phyloP scores from a whole-genome alignment of 1,140 invertebrate genomes.

The Pantala flavescens region DNA sequence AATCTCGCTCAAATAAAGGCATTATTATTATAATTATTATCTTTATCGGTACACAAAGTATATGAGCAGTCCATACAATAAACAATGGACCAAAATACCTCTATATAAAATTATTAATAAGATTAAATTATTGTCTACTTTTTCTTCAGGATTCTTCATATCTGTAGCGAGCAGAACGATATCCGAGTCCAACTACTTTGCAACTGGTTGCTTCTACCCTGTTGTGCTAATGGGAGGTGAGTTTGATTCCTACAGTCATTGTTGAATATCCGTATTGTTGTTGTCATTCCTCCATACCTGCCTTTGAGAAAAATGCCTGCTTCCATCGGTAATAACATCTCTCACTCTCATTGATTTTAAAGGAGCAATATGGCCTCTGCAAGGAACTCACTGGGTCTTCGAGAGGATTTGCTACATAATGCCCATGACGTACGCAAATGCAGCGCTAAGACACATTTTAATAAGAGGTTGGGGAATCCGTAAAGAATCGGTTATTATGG shows the following conservation, averaged over 20 bases:
- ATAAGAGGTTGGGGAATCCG: slow-evolving; percentile 78
- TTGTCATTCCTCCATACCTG: too few species aligned
- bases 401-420: slow-evolving; percentile 32
- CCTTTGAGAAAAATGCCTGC: too few species aligned
- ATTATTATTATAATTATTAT: too few species aligned
- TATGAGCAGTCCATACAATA: too few species aligned
- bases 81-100: too few species aligned
- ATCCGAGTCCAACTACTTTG: slow-evolving; percentile 67
- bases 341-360: not conserved
- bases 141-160: slow-evolving; percentile 55
- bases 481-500: slow-evolving; percentile 74
- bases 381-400: not conserved
- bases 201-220: slow-evolving; percentile 78
- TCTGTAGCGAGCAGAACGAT: slow-evolving; percentile 67
- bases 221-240: slow-evolving; percentile 72
- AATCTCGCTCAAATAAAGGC: too few species aligned
- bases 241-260: slow-evolving; percentile 24
- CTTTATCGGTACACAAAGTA: too few species aligned
- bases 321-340: not conserved
- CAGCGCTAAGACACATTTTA: slow-evolving; percentile 76
- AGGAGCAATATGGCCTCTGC: not conserved
- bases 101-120: too few species aligned
- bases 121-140: too few species aligned
- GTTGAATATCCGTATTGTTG: too few species aligned
- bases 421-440: slow-evolving; percentile 83